Conservation (phyloP, 1,140 invertebrate genomes). For the Leptonema lineaticorne region DNA sequence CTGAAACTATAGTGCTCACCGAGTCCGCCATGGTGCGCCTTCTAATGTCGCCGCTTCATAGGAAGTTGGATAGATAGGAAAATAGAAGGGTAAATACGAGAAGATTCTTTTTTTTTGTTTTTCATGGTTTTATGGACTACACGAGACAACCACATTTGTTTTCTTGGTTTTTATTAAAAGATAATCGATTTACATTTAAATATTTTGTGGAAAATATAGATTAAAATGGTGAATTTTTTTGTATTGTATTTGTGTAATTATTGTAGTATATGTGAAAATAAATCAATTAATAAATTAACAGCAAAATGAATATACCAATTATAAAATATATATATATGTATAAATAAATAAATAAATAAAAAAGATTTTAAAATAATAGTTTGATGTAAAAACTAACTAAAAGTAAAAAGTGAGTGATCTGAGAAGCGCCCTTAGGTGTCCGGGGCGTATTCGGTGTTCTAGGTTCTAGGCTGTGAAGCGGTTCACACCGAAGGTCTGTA, state of each 20-base stretch:
- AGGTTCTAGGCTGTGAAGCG: not conserved
- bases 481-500: conserved; percentile 4
- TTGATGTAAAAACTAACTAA: conserved; percentile 20
- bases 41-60: conserved; percentile 1
- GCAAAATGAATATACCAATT: not conserved
- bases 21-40: conserved; percentile 24
- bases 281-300: too few relatives aligned
- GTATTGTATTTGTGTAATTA: not conserved
- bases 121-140: too few relatives aligned
- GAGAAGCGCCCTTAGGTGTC: not conserved
- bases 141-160: too few relatives aligned
- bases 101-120: too few relatives aligned
- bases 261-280: not conserved
- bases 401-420: not conserved
- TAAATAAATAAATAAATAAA: not conserved
- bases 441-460: conserved; percentile 10
- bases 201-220: not conserved
- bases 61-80: too few relatives aligned
- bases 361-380: conserved; percentile 6
- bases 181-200: not conserved
- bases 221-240: not conserved
- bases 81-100: too few relatives aligned
- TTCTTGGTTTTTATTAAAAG: too few relatives aligned
- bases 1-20: conserved; percentile 39
- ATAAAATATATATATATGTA: not conserved